Percentiles rank a stretch among this genome's conserved stretches.
Evolutionary conservation across 2,797 vertebrate genomes (phyloP).

Genomic region (Balearica regulorum): DNA sequence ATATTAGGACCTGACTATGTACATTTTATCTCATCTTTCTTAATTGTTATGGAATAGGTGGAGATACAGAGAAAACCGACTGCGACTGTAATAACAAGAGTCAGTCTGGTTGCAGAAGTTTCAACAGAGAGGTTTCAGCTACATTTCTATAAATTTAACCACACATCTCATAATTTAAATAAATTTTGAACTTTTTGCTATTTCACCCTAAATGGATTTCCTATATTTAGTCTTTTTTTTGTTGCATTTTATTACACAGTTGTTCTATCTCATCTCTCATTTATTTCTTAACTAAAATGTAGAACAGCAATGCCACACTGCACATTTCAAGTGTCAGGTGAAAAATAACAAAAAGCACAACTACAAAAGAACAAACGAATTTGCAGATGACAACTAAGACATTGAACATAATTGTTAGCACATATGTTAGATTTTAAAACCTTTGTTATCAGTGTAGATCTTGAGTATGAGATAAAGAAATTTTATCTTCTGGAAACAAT

Average conservation of each 20-base stretch:
- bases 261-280: background rate
- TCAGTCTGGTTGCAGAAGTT: background rate
- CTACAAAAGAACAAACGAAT: no score
- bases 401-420: background rate
- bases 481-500: background rate
- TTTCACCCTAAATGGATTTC: background rate
- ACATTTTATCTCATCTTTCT: background rate
- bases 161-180: background rate
- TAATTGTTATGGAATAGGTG: background rate
- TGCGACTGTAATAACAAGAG: background rate
- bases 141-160: background rate
- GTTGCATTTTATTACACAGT: background rate
- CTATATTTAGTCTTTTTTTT: background rate
- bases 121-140: background rate
- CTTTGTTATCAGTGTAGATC: background rate
- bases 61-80: background rate
- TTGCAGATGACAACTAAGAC: background rate
- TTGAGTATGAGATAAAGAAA: background rate
- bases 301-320: background rate
- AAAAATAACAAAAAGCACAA: background rate
- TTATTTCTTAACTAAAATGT: background rate
- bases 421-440: background rate
- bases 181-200: background rate
- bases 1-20: background rate
- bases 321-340: background rate